Conservation (phyloP, 2,113 vertebrate species). For the Siniperca knerii region DNA sequence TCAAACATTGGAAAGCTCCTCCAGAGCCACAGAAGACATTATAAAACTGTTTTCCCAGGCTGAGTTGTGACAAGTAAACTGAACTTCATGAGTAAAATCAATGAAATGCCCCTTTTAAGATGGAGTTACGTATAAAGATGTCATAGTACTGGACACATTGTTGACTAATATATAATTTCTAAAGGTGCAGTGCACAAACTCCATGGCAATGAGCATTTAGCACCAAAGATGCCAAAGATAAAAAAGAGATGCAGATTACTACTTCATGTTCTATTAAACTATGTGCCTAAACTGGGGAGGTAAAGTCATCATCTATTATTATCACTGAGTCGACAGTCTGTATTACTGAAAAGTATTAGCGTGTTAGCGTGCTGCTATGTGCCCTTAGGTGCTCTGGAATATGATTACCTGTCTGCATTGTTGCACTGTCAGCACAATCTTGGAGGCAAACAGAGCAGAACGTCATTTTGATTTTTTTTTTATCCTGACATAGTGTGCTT, state of each 20-base stretch:
- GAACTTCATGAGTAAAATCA: background rate
- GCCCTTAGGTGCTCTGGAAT: constrained; percentile 51
- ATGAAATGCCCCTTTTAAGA: background rate
- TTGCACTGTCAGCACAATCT: constrained; percentile 64
- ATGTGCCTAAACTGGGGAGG: constrained; percentile 15
- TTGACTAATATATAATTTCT: background rate
- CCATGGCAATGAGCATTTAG: background rate
- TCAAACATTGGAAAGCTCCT: background rate
- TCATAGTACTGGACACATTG: background rate
- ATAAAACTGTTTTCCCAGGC: background rate
- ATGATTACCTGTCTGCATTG: constrained; percentile 59
- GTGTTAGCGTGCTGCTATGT: constrained; percentile 34
- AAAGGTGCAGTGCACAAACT: background rate
- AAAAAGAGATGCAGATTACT: constrained; percentile 4
- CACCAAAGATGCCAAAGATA: background rate
- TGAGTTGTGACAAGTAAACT: background rate
- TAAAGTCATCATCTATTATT: constrained; percentile 39
- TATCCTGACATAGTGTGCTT: constrained; percentile 9
- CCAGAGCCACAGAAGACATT: background rate
- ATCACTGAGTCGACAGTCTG: constrained; percentile 45
- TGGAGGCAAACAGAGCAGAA: constrained; percentile 45
- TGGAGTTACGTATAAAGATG: background rate
- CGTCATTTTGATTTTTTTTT: constrained; percentile 42
- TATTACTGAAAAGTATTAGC: constrained; percentile 41
- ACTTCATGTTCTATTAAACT: constrained; percentile 26